Base-by-base conservation (phyloP, 2,888 invertebrate species). In the Cryptophagus acutangulus region DNA sequence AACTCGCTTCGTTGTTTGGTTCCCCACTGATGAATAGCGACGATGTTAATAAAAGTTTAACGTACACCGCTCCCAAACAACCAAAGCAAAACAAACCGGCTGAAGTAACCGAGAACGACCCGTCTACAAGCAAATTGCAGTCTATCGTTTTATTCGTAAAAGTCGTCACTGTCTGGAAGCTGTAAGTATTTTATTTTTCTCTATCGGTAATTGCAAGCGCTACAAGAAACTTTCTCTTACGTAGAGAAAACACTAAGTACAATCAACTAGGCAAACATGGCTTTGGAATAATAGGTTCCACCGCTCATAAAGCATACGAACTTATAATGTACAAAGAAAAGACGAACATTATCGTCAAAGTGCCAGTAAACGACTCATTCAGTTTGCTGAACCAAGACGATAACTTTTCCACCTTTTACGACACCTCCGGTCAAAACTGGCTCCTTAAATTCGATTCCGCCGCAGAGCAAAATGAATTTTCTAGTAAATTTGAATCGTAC, bases 211-310 rank as follows among this genome's bases (percentile, higher is more conserved):
- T 12, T 26, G 9, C 9, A 8, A 12, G n/a, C 3, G 3, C n/a
- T 26, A n/a, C 9, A 8, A 12, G n/a, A n/a, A 4, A 12, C 12
- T 26, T 26, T 12, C n/a, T 8, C 3, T 4, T 26, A 5, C 20
- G 26, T 26, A 26, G 26, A n/a, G n/a, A 26, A 3, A 13, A 26
- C 3, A 13, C 10, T n/a, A 26, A 26, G 26, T 26, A 26, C n/a
- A n/a, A 26, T n/a, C n/a, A 13, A 2, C 46, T 66, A 31, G 73
- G 73, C 2, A 71, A 69, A 57, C 65, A 70, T 43, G 73, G 72
- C 13, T 51, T 72, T 36, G 74, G 72, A 1, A 47, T 74, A 20
- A 71, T 79, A 36, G 64, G 62, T 8, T 55, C 57, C 33, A 43
- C 51, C 33, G 30, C 47, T 15, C 40, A 55, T 38, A 49, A 55